These are phyloP conservation scores for Ferdinandea cuprea DNA, from an alignment of 2,888 invertebrate genomes.

Conservation along the genomic window DNA sequence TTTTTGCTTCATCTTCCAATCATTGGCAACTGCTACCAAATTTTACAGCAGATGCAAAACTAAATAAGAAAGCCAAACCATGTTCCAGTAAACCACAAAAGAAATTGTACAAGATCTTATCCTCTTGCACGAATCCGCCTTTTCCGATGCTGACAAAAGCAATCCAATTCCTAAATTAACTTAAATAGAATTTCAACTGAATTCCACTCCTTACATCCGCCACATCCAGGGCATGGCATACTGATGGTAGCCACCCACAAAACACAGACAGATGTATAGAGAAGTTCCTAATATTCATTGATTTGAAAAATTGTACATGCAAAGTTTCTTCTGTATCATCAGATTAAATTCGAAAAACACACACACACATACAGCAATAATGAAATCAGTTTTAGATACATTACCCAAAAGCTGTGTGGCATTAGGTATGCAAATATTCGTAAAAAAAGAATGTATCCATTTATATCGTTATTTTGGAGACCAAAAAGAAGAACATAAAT, in stretches of 20 bases:
- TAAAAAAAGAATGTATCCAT: slow-evolving; percentile 53
- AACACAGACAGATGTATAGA: not conserved
- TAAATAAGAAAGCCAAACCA: slow-evolving; percentile 27
- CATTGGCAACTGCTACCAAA: slow-evolving; percentile 22
- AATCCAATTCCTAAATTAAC: slow-evolving; percentile 52
- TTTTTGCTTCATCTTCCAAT: not conserved
- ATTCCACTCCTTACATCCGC: not conserved
- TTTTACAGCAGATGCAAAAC: not conserved
- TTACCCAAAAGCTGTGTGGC: slow-evolving; percentile 55
- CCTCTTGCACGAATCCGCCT: not conserved
- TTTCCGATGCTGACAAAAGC: slow-evolving; percentile 36
- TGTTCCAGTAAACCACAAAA: slow-evolving; percentile 20
- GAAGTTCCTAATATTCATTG: slow-evolving; percentile 38
- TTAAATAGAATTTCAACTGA: slow-evolving; percentile 45
- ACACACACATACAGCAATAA: not conserved
- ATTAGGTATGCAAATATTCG: slow-evolving; percentile 68
- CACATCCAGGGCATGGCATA: not conserved
- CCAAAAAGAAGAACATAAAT: slow-evolving; percentile 20
- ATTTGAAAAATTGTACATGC: slow-evolving; percentile 59
- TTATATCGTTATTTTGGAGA: slow-evolving; percentile 31
- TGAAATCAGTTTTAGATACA: slow-evolving; percentile 63
- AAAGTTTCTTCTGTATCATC: slow-evolving; percentile 42
- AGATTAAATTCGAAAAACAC: slow-evolving; percentile 50
- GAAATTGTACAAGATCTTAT: slow-evolving; percentile 1
- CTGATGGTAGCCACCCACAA: not conserved